Conservation (phyloP, 2,113 vertebrate species). For the Callospermophilus lateralis region DNA sequence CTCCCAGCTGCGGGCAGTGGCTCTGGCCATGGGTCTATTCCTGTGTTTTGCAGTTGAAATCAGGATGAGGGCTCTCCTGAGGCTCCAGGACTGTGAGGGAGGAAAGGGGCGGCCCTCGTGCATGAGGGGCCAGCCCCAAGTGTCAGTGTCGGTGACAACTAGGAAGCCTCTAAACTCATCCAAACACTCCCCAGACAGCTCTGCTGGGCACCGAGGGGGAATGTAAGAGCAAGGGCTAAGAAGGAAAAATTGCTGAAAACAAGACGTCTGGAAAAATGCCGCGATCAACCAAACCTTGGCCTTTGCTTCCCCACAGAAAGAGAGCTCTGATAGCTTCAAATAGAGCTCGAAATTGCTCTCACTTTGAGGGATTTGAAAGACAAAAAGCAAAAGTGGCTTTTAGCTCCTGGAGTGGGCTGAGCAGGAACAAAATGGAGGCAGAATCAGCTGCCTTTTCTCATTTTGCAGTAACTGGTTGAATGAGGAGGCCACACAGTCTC, state of each 20-base stretch:
- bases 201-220: slow-evolving; percentile 56
- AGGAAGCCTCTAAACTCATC: slow-evolving; percentile 68
- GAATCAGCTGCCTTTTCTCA: slow-evolving; percentile 23
- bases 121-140: slow-evolving; percentile 23
- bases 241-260: slow-evolving; percentile 24
- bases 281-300: neutral
- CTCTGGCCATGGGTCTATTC: slow-evolving; percentile 31
- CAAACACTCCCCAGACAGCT: slow-evolving; percentile 66
- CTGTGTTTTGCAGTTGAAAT: slow-evolving; percentile 67
- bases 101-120: slow-evolving; percentile 73
- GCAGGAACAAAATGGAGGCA: slow-evolving; percentile 7
- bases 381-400: slow-evolving; percentile 52
- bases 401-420: slow-evolving; percentile 36
- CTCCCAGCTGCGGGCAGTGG: neutral
- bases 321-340: neutral
- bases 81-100: slow-evolving; percentile 66
- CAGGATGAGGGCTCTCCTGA: slow-evolving; percentile 46
- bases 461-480: slow-evolving; percentile 40
- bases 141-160: slow-evolving; percentile 66
- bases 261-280: slow-evolving; percentile 58
- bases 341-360: neutral
- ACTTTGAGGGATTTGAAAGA: slow-evolving; percentile 13
- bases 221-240: slow-evolving; percentile 56
- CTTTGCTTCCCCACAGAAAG: neutral
- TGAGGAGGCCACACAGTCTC: neutral